Percentiles rank a stretch among this genome's conserved stretches.
Conservation (phyloP, 2,113 vertebrate species). For the Gnathonemus echidnorhynchus region DNA sequence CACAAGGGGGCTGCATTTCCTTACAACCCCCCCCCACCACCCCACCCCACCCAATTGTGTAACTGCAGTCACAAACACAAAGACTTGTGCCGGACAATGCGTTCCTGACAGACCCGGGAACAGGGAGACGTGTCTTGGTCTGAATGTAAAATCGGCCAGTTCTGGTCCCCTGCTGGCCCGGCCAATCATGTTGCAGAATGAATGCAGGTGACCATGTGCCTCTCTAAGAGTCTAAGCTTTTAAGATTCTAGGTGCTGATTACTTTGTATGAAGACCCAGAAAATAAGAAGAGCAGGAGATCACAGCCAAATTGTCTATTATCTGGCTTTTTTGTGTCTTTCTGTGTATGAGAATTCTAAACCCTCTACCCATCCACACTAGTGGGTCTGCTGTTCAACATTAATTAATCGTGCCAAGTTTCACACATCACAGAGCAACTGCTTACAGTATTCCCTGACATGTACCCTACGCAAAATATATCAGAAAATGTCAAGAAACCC, state of each 20-base stretch:
- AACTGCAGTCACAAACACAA: neutral
- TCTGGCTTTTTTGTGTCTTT: neutral
- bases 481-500: neutral
- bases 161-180: neutral
- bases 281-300: neutral
- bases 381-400: neutral
- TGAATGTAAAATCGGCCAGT: neutral
- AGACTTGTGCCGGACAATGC: neutral
- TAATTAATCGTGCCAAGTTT: neutral
- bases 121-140: neutral
- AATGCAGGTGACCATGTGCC: constrained; percentile 5
- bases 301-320: neutral
- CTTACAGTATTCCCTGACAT: neutral
- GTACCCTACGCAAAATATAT: neutral
- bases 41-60: neutral
- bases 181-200: neutral
- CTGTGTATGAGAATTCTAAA: neutral
- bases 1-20: constrained; percentile 53
- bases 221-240: neutral
- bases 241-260: neutral
- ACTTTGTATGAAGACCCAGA: neutral
- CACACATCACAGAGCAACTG: neutral
- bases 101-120: neutral
- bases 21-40: neutral
- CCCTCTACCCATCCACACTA: neutral